Percentiles rank a stretch among this genome's conserved stretches.
These are phyloP conservation scores for Notothenia coriiceps DNA, from an alignment of 2,113 vertebrate species.

Conservation along the genomic window DNA sequence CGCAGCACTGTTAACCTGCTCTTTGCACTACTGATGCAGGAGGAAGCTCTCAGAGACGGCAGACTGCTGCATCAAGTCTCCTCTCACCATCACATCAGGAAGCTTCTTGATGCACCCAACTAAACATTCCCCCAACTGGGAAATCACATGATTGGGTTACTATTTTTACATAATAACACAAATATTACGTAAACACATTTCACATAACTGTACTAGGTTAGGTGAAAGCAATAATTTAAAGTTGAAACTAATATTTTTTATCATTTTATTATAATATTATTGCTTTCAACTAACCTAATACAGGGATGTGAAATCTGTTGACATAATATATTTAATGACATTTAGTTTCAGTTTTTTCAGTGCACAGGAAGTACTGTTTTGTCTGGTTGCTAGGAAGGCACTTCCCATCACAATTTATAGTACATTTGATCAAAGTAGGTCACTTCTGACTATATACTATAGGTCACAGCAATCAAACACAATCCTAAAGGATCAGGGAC, in stretches of 20 bases:
- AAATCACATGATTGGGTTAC: constrained; percentile 1
- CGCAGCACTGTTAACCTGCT: constrained; percentile 78
- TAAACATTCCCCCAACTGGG: background rate
- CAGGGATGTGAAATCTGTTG: no score
- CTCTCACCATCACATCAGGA: constrained; percentile 30
- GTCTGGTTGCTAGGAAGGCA: background rate
- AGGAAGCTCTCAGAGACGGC: constrained; percentile 66
- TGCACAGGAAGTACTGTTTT: background rate
- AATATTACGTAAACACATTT: no score
- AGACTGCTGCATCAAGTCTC: constrained; percentile 81
- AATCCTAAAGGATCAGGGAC: background rate
- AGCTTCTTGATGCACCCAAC: constrained; percentile 35
- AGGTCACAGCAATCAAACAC: background rate
- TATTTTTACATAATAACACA: background rate
- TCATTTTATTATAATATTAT: no score
- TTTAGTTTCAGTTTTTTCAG: no score
- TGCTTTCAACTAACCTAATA: no score
- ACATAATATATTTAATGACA: no score
- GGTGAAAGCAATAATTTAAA: no score
- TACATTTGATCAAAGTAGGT: background rate
- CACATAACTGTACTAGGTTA: no score
- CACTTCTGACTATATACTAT: background rate
- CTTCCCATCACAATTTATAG: background rate
- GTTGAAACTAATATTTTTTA: no score
- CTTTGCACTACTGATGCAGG: constrained; percentile 71